phyloP scores from a whole-genome alignment of 1,140 invertebrate genomes.

The Camponotus pennsylvanicus region DNA sequence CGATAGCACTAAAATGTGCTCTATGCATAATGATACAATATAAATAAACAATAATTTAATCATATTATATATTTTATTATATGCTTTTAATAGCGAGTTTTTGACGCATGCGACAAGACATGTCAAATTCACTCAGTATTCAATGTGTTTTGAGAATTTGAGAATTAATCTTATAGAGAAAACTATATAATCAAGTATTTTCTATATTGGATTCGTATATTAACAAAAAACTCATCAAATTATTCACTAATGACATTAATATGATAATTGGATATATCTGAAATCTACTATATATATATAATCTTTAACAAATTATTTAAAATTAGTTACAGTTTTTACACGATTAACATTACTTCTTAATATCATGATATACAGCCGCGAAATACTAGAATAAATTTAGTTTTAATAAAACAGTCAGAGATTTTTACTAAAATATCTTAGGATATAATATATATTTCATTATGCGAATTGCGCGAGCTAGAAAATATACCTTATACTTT shows the following conservation, averaged over 20 bases:
- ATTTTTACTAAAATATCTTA: neutral
- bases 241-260: neutral
- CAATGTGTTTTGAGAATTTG: no score
- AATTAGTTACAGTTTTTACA: neutral
- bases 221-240: neutral
- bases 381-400: conserved; percentile 7
- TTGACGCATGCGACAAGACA: no score
- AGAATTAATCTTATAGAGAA: no score
- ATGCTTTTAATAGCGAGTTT: no score
- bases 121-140: no score
- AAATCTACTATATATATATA: neutral
- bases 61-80: no score
- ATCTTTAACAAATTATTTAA: neutral
- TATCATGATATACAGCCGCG: neutral
- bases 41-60: no score
- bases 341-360: neutral
- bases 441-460: conserved; percentile 2
- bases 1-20: no score
- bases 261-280: neutral
- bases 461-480: neutral
- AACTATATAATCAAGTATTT: neutral
- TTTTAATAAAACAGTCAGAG: neutral
- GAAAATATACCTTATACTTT: neutral
- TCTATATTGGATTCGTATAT: neutral
- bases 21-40: no score